Conservation (phyloP, 2,113 vertebrate genomes). For the Sphyrna mokarran region DNA sequence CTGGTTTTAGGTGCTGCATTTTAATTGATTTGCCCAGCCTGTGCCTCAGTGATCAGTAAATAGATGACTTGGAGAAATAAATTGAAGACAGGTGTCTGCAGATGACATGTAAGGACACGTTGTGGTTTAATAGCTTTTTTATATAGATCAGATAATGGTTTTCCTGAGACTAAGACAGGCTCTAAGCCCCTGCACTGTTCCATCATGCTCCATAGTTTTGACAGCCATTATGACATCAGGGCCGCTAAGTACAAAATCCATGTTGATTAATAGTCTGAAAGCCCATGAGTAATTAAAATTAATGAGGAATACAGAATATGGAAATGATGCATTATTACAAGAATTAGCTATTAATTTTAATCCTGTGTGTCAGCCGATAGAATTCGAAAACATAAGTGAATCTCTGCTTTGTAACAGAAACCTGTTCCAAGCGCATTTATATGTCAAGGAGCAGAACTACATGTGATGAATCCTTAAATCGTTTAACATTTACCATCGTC, state of each 20-base stretch:
- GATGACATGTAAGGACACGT: conserved; percentile 22
- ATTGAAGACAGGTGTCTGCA: conserved; percentile 14
- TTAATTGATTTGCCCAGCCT: not conserved
- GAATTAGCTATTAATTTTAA: conserved; percentile 35
- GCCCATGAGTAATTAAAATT: conserved; percentile 52
- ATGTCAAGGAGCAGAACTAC: not conserved
- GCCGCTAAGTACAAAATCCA: conserved; percentile 39
- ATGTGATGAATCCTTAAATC: conserved; percentile 4
- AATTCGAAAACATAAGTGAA: not conserved
- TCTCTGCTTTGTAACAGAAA: conserved; percentile 10
- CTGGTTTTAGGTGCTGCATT: not conserved
- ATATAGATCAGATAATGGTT: conserved; percentile 53
- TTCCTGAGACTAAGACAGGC: conserved; percentile 42
- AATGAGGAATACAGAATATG: conserved; percentile 48
- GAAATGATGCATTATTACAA: conserved; percentile 43
- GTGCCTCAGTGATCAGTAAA: not conserved
- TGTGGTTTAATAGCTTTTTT: conserved; percentile 48
- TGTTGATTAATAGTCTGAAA: conserved; percentile 44
- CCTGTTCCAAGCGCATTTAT: not conserved
- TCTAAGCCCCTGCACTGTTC: conserved; percentile 46
- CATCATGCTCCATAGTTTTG: conserved; percentile 46
- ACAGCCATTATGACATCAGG: conserved; percentile 37
- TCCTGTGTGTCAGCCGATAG: not conserved
- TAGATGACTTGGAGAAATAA: not conserved
- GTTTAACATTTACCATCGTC: not conserved